Evolutionary conservation across 2,888 invertebrate species (phyloP).

Genomic region (Anodontia alba): DNA sequence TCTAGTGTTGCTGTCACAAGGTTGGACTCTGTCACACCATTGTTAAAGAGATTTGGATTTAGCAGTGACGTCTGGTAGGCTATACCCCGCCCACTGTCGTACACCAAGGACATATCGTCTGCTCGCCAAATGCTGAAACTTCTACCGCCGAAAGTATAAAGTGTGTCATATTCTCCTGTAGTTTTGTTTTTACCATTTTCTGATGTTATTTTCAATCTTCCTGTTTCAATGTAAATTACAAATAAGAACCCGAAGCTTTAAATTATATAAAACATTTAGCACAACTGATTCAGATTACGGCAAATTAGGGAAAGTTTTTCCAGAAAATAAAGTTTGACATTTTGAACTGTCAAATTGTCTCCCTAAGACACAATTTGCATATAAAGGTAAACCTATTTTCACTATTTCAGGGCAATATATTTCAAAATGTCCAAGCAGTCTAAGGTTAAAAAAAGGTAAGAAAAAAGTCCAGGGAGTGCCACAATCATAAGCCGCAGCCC

Average conservation of each 20-base stretch:
- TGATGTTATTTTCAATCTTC: slow-evolving; percentile 63
- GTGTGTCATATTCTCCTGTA: slow-evolving; percentile 54
- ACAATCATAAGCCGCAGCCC: no score
- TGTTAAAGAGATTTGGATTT: slow-evolving; percentile 63
- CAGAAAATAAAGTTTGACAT: neutral
- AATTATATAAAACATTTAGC: neutral
- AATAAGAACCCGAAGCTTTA: no score
- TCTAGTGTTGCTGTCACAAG: slow-evolving; percentile 43
- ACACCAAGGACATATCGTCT: slow-evolving; percentile 60
- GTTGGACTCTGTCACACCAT: slow-evolving; percentile 13
- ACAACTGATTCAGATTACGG: no score
- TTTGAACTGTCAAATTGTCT: no score
- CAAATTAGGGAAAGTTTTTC: no score
- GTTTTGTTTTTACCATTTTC: slow-evolving; percentile 51
- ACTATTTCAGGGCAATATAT: no score
- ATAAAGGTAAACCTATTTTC: no score
- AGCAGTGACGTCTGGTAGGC: slow-evolving; percentile 41
- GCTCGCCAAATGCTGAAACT: slow-evolving; percentile 64
- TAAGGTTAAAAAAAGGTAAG: no score
- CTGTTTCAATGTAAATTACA: no score
- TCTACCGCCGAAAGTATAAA: slow-evolving; percentile 69
- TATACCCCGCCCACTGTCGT: slow-evolving; percentile 65
- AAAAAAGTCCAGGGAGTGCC: no score
- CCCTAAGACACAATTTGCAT: no score
- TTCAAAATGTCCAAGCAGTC: no score